Evolutionary conservation across 1,140 invertebrate genomes (phyloP), one percentile per base, ranked within the genome.

Genomic region (Tachypleus tridentatus): DNA sequence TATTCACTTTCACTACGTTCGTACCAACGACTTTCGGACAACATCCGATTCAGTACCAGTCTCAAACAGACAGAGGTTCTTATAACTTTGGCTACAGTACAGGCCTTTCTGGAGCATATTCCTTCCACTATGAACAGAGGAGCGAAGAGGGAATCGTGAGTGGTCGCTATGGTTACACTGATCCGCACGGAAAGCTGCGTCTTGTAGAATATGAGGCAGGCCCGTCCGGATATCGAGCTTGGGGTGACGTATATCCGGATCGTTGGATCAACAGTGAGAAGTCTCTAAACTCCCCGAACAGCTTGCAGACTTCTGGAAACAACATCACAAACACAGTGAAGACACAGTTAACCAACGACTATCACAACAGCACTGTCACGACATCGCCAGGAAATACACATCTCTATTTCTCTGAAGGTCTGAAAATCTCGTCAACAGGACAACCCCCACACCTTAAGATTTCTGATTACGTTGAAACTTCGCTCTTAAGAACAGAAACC

Each of bases 81-180:
- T 92, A 91, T 76, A 91, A 88, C 10, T 92, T 91, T 74, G 91
- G 91, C 49, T 93, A 92, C 74, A 88, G 91, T 75, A 88, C 88
- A 3, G 89, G 87, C 7, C 88, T 91, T 29, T 64, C 59, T 11
- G 69, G 69, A 6, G 64, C 70, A 73, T 89, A 89, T n/a, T 88
- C 86, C 11, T 91, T 92, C 80, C 92, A 92, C 72, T 88, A 91
- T 74, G 89, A 93, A 76, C 89, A 87, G 3, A 76, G 88, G 65
- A 88, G 88, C 29, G 88, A 86, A 0, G 88, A 92, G 75, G 92
- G 89, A 73, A 87, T 91, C 0, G 89, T 92, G 0, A 80, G 88
- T 62, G 90, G 90, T 4, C 91, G 91, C 75, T 93, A 92, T 74
- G 89, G 89, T 7, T 93, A 93, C 77, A 80, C 92, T 11, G 90